Evolutionary conservation across 2,888 invertebrate species (phyloP).

Genomic region (Augochlorella aurata): DNA sequence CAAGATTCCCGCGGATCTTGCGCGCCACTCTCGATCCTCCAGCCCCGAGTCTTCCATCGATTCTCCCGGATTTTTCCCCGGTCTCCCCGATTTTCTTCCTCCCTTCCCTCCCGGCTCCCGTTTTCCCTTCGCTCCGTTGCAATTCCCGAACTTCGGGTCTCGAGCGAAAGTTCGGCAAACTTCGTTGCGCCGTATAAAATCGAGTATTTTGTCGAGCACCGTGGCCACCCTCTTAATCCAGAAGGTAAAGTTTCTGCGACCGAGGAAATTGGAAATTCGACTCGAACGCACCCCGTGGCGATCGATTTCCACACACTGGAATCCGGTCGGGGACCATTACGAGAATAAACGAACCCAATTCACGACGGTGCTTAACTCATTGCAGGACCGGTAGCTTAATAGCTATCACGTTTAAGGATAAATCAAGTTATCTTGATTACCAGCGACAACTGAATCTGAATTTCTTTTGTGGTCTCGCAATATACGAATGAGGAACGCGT

Average conservation of each 20-base stretch:
- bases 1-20: constrained; percentile 72
- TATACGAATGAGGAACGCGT: no score
- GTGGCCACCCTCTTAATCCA: neutral
- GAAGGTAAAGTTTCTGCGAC: neutral
- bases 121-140: neutral
- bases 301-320: neutral
- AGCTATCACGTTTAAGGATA: no score
- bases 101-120: neutral
- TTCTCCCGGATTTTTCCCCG: no score
- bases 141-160: neutral
- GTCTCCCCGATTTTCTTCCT: neutral
- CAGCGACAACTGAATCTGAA: no score
- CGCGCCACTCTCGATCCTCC: neutral
- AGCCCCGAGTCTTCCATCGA: no score
- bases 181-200: neutral
- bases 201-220: constrained; percentile 9
- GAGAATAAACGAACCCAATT: neutral
- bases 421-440: no score
- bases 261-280: constrained; percentile 4
- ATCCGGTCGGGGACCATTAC: neutral
- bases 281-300: neutral
- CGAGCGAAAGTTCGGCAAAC: constrained; percentile 1
- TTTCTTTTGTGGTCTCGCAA: no score
- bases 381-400: no score
- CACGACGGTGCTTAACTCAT: neutral